A percentile compares a stretch with the other conserved stretches of the same genome.
These are phyloP conservation scores for Drosophila acutilabella DNA, from an alignment of 2,888 invertebrate species.

Conservation along the genomic window DNA sequence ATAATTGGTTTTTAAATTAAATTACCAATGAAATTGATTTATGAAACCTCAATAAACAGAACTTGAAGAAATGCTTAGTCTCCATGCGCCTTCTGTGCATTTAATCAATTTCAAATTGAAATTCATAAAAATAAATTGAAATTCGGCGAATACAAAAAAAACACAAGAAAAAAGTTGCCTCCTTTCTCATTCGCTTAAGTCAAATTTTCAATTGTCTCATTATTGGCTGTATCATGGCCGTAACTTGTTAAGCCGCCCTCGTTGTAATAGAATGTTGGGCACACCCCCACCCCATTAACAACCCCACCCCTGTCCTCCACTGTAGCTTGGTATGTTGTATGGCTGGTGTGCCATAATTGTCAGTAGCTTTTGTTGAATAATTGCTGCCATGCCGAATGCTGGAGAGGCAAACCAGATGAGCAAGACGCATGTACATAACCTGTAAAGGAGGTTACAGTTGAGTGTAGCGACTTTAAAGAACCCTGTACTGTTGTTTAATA, in stretches of 20 bases:
- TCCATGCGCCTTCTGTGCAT: neutral
- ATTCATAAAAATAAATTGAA: neutral
- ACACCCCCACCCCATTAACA: neutral
- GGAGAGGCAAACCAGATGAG: slow-evolving; percentile 59
- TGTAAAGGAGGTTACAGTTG: too few relatives aligned
- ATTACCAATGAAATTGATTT: slow-evolving; percentile 6
- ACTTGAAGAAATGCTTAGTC: neutral
- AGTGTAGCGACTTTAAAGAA: too few relatives aligned
- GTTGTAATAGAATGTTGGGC: slow-evolving; percentile 3
- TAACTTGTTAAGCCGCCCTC: slow-evolving; percentile 35
- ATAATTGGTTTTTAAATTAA: neutral
- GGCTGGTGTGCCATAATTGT: slow-evolving; percentile 77
- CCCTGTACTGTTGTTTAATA: too few relatives aligned
- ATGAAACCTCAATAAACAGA: neutral
- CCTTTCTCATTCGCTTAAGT: slow-evolving; percentile 4
- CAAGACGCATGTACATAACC: slow-evolving; percentile 34
- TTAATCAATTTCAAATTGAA: slow-evolving; percentile 10
- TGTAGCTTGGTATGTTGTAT: slow-evolving; percentile 50
- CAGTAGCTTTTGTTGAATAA: slow-evolving; percentile 80
- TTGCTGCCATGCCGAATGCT: slow-evolving; percentile 78
- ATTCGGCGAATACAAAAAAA: neutral
- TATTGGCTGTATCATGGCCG: neutral
- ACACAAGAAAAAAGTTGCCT: neutral
- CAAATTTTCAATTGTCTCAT: slow-evolving; percentile 20
- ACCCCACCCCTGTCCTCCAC: neutral